These are phyloP conservation scores for Eira barbara DNA, from an alignment of 2,113 vertebrate genomes.

Conservation along the genomic window DNA sequence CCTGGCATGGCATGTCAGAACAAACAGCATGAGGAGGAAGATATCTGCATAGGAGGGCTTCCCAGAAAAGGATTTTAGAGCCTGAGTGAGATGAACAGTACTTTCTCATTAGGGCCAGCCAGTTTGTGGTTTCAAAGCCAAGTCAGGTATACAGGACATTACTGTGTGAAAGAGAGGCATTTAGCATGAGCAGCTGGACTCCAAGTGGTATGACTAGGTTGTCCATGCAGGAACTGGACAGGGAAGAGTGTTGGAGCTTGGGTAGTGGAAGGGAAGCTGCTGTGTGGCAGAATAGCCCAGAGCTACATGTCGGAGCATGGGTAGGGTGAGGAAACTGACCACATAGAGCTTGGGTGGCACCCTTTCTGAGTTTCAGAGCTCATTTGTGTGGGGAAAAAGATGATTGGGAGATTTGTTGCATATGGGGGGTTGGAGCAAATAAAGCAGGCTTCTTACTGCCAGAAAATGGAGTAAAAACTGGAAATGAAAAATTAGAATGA, in stretches of 20 bases:
- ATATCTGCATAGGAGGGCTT: background rate
- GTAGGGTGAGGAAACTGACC: background rate
- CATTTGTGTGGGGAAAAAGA: background rate
- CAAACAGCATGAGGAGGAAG: background rate
- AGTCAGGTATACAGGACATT: background rate
- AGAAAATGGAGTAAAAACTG: background rate
- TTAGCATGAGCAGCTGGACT: background rate
- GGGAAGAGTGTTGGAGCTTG: background rate
- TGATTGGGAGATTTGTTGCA: background rate
- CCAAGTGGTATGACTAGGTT: background rate
- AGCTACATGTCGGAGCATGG: background rate
- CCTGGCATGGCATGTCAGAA: background rate
- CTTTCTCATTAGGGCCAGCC: background rate
- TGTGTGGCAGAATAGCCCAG: background rate
- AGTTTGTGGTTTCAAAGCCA: background rate
- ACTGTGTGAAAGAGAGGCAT: background rate
- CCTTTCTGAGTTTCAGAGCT: background rate
- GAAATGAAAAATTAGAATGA: background rate
- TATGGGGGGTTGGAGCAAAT: background rate
- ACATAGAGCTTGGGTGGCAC: rapidly evolving
- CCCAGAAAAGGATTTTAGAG: background rate
- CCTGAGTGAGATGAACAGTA: background rate
- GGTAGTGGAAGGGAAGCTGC: background rate
- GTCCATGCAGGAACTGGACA: background rate
- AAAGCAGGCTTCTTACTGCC: background rate